Evolutionary conservation across 2,113 vertebrate genomes (phyloP).

Genomic region (human (Homo sapiens)): DNA sequence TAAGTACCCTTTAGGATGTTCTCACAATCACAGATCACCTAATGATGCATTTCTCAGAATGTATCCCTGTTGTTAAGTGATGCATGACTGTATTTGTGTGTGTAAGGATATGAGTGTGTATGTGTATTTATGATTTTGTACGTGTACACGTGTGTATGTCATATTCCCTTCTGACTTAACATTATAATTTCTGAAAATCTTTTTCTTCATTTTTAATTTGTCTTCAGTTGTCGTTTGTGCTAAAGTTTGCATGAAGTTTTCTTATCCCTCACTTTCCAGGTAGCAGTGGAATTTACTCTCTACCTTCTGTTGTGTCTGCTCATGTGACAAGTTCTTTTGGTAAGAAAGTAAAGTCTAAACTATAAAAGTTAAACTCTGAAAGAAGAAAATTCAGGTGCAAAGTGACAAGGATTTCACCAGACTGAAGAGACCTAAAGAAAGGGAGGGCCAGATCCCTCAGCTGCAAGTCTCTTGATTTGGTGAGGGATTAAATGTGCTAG

Average conservation of each 20-base stretch:
- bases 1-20: not conserved
- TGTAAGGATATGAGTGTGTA: not conserved
- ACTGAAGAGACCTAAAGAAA: not conserved
- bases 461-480: not conserved
- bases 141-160: not conserved
- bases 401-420: not conserved
- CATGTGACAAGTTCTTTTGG: not conserved
- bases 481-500: not conserved
- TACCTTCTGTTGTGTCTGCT: not conserved
- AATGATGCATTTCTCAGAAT: not conserved
- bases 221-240: not conserved
- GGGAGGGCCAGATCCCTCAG: not conserved
- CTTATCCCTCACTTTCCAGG: not conserved
- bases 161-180: not conserved
- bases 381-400: conserved; percentile 16
- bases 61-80: not conserved
- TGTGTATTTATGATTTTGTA: not conserved
- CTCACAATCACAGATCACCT: not conserved
- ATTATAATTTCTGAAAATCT: conserved; percentile 14
- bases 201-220: conserved; percentile 38
- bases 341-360: not conserved
- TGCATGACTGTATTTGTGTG: not conserved
- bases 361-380: conserved; percentile 24
- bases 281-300: not conserved
- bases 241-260: conserved; percentile 32